Evolutionary conservation across 2,113 vertebrate species (phyloP).

Genomic region (Oreochromis aureus): DNA sequence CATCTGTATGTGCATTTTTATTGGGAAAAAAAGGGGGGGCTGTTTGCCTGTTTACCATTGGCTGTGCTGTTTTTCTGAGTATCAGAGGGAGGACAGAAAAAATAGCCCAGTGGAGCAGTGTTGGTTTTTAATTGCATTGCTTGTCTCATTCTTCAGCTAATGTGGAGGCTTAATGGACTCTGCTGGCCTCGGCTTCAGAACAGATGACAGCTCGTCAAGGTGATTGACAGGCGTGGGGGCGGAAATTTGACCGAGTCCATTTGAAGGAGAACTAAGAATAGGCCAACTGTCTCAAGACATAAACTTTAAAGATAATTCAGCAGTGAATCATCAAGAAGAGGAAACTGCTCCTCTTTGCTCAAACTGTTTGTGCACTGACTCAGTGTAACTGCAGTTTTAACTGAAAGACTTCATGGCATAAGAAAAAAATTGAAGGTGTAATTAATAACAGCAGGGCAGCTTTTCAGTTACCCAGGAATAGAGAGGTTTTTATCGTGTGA

Average conservation of each 20-base stretch:
- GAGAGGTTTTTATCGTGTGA: background rate
- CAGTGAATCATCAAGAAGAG: background rate
- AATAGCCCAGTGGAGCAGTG: background rate
- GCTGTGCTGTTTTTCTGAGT: background rate
- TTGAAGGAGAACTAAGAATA: background rate
- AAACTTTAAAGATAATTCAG: background rate
- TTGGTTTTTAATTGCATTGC: background rate
- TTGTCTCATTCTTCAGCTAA: background rate
- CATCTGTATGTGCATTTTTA: background rate
- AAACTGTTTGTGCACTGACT: background rate
- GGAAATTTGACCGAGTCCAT: background rate
- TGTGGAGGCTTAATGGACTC: background rate
- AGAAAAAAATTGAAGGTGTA: background rate
- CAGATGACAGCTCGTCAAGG: background rate
- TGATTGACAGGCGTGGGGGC: background rate
- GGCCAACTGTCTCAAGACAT: background rate
- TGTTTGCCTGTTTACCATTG: background rate
- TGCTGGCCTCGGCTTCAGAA: background rate
- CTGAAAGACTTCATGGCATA: background rate
- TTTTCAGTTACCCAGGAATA: background rate
- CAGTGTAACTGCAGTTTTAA: background rate
- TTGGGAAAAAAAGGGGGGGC: fast-evolving
- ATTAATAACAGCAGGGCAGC: background rate
- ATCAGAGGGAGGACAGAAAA: background rate
- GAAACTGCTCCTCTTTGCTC: background rate